A percentile compares a stretch with the other conserved stretches of the same genome.
Evolutionary conservation across 2,113 vertebrate species (phyloP).

Genomic region (Oplegnathus fasciatus): DNA sequence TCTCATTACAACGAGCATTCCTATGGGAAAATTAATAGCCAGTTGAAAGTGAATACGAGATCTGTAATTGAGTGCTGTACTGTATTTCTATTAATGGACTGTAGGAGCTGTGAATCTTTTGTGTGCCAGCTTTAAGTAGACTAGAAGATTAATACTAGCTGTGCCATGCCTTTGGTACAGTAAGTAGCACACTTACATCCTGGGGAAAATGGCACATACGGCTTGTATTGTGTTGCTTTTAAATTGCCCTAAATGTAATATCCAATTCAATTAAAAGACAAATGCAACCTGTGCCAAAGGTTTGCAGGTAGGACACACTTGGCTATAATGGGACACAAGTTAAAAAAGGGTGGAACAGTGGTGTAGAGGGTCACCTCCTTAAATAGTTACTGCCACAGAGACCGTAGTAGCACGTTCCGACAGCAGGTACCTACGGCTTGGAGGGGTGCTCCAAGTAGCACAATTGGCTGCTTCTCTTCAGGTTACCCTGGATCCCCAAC

Average conservation of each 20-base stretch:
- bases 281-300: neutral
- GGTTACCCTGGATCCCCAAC: neutral
- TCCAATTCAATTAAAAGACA: neutral
- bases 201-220: neutral
- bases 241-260: neutral
- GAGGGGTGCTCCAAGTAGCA: constrained; percentile 2
- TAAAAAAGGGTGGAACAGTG: neutral
- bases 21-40: constrained; percentile 28
- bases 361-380: constrained; percentile 1
- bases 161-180: neutral
- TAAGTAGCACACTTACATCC: constrained; percentile 10
- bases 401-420: neutral
- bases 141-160: constrained; percentile 20
- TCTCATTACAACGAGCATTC: constrained; percentile 44
- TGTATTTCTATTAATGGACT: constrained; percentile 43
- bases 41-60: constrained; percentile 37
- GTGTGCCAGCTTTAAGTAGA: constrained; percentile 23
- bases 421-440: constrained; percentile 1
- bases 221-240: neutral
- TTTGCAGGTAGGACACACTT: neutral
- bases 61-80: constrained; percentile 44
- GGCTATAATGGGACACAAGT: neutral
- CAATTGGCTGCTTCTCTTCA: neutral
- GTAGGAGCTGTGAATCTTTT: constrained; percentile 38
- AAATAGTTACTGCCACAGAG: constrained; percentile 15